These are phyloP conservation scores for Frankliniella intonsa DNA, from an alignment of 2,888 invertebrate genomes.

Conservation along the genomic window DNA sequence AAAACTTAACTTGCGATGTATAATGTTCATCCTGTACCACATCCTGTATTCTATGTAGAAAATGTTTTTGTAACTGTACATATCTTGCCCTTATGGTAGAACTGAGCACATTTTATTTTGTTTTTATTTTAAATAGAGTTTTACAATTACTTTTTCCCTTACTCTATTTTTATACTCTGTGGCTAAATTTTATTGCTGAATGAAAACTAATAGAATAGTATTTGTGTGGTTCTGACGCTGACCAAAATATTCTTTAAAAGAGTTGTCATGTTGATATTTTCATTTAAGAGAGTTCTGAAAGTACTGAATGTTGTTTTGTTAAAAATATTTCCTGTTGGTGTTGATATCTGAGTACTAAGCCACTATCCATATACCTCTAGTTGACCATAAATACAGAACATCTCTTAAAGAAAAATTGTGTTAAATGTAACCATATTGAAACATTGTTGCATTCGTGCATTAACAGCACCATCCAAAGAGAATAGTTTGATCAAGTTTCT, in stretches of 20 bases:
- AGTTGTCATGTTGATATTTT: neutral
- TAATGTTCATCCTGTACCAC: too few species aligned
- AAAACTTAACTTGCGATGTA: too few species aligned
- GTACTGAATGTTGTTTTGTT: constrained; percentile 20
- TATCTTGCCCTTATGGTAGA: constrained; percentile 26
- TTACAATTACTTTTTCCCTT: neutral
- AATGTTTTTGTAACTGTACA: neutral
- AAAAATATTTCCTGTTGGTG: constrained; percentile 17
- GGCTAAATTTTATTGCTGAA: neutral
- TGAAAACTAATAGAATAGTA: neutral
- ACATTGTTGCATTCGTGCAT: constrained; percentile 2
- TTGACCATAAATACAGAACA: neutral
- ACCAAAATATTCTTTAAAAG: neutral
- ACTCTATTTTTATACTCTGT: constrained; percentile 1
- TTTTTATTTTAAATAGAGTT: neutral
- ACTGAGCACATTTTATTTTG: constrained; percentile 18
- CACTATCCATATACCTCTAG: neutral
- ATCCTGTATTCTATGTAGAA: too few species aligned
- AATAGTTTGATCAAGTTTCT: constrained; percentile 22
- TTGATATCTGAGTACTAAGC: constrained; percentile 11
- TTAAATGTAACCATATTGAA: constrained; percentile 2
- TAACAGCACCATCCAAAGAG: constrained; percentile 22
- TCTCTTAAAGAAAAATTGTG: neutral
- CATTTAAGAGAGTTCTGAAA: neutral
- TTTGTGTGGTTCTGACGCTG: neutral